Percentiles rank a stretch among this genome's conserved stretches.
These are phyloP conservation scores for Brachyalestes nurse DNA, from an alignment of 2,797 vertebrate species.

Conservation along the genomic window DNA sequence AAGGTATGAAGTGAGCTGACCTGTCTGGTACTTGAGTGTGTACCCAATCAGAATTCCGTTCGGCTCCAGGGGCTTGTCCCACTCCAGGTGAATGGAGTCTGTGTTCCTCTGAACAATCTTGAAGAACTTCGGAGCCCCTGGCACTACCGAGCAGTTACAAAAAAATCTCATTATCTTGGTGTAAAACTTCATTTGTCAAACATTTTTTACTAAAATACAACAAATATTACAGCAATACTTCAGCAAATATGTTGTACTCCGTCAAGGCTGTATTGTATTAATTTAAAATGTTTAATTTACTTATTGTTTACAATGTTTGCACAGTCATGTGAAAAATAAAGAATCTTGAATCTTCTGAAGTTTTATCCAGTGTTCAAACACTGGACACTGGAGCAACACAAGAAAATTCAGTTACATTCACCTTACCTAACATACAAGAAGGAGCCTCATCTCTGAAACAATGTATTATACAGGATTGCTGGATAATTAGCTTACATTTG, in stretches of 20 bases:
- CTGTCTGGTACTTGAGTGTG: slow-evolving; percentile 85
- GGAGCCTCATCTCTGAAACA: neutral
- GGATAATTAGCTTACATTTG: too few relatives aligned
- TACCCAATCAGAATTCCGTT: slow-evolving; percentile 93
- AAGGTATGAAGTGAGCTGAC: slow-evolving; percentile 68
- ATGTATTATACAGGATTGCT: too few relatives aligned
- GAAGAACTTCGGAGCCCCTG: slow-evolving; percentile 88
- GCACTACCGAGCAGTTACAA: slow-evolving; percentile 76
- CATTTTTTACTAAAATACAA: neutral
- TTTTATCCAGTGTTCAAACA: neutral
- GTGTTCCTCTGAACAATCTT: slow-evolving; percentile 84
- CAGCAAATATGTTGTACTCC: neutral
- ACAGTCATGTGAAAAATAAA: neutral
- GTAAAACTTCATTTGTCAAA: neutral
- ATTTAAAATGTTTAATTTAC: too few relatives aligned
- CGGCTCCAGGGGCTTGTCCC: slow-evolving; percentile 92
- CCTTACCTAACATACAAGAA: too few relatives aligned
- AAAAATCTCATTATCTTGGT: neutral
- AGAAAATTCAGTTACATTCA: too few relatives aligned
- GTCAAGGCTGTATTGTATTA: too few relatives aligned
- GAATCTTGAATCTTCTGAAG: too few relatives aligned
- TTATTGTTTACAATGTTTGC: too few relatives aligned
- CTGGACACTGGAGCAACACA: neutral
- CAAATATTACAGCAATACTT: neutral
- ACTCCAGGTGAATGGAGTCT: slow-evolving; percentile 85